Base-by-base conservation (phyloP, 2,888 invertebrate species). In the Azorinus chamasolen region DNA sequence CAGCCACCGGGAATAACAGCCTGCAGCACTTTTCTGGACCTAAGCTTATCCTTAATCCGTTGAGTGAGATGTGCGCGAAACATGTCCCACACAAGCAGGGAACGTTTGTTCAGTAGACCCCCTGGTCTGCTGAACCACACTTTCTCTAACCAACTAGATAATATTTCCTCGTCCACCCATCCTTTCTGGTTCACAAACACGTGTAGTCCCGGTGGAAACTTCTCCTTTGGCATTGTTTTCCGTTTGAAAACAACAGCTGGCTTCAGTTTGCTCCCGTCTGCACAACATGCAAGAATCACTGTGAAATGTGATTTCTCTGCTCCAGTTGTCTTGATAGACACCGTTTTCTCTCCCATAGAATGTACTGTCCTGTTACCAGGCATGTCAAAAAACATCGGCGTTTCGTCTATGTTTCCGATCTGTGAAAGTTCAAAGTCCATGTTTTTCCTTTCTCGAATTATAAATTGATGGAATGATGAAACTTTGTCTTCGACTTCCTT, bases 161-260 rank as follows among this genome's bases (percentile, higher is more conserved):
- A 18, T 12, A 78, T 41, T 0, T 2, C 3, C 4, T 81, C 74
- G 32, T 77, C 81, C 22, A 74, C 77, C 81, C 71, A 81, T 14
- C 77, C 78, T 48, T 74, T 78, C 6, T 32, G 24, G 16, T 70
- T 72, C 2, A 76, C 72, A 27, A 53, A 55, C 16, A 78, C 76
- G n/a, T 25, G 25, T 3, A 83, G 45, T 16, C 66, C 78, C 1
- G 43, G 14, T 12, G 79, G 72, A 2, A 78, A 46, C 55, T 68
- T 78, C 25, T 78, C 80, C 37, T 80, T 77, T 14, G 78, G 75
- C 65, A 68, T 68, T 14, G 82, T 85, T n/a, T 82, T 79, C 25
- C 72, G 20, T 39, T 80, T 78, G 43, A 83, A 81, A 6, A 82
- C 74, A 1, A 73, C 64, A 45, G 72, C 68, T 10, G 71, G 79